Evolutionary conservation across 2,888 invertebrate species (phyloP), one percentile per base, ranked within the genome.

Genomic region (Amiota communis): DNA sequence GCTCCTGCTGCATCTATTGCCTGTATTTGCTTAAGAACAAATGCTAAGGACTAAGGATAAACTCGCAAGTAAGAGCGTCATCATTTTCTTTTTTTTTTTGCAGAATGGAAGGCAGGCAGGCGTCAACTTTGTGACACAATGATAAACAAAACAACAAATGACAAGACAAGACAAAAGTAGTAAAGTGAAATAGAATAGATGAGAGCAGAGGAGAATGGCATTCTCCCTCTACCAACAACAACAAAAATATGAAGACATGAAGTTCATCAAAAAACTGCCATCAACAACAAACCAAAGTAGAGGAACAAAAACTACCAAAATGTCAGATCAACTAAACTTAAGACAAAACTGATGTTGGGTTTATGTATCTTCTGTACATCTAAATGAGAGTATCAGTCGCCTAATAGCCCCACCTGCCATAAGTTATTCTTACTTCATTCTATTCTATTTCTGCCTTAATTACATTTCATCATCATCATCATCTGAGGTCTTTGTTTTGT

Each of bases 101-200:
- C 36, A 23, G 1, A n/a, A n/a, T n/a, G n/a, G 23, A 23, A 23
- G 23, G 78, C 78, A 78, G 78, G 78, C 73, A 84, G 84, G 86
- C 85, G 84, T 84, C 83, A 83, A 83, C 84, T 85, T 85, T 85
- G 84, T 85, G 84, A 86, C 79, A 85, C 61, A 48, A 23, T 46
- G 46, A 13, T 15, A 15, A 63, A 23, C 3, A 36, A 10, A 17
- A 59, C 17, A 17, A 59, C 57, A 59, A 51, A 51, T 51, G 53
- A 59, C 59, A 17, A n/a, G 15, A 59, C 59, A 59, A 59, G 11
- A 46, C 11, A 20, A 11, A 63, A 46, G 12, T 15, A 59, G n/a
- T 15, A 59, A 4, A 59, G 17, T 17, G 11, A 17, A n/a, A 17
- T 11, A 11, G 59, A 59, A 3, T n/a, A 10, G 13, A 53, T 1